Conservation (phyloP, 2,888 invertebrate species). For the Portevinia maculata region DNA sequence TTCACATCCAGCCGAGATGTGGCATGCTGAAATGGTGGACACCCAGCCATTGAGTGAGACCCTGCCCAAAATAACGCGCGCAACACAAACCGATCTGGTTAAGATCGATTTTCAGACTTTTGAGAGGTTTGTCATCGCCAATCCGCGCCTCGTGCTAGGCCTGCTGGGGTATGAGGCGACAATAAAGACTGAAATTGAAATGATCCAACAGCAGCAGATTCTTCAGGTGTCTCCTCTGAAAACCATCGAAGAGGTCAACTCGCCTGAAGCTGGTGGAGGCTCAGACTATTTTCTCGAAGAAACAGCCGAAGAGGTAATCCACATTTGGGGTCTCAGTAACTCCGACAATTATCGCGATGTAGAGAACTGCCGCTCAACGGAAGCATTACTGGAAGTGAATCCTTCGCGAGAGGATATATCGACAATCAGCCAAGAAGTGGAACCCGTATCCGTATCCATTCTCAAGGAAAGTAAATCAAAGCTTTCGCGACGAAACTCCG, state of each 20-base stretch:
- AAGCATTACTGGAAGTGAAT: conserved; percentile 77
- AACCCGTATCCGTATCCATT: conserved; percentile 51
- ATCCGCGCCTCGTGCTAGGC: conserved; percentile 89
- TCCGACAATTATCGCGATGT: conserved; percentile 78
- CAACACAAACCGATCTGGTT: conserved; percentile 81
- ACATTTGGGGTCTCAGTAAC: conserved; percentile 78
- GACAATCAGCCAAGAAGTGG: conserved; percentile 67
- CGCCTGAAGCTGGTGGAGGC: conserved; percentile 77
- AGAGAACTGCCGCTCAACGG: conserved; percentile 80
- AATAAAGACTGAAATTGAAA: conserved; percentile 81
- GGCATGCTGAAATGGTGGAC: conserved; percentile 86
- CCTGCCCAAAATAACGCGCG: conserved; percentile 75
- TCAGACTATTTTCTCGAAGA: conserved; percentile 77
- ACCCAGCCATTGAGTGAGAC: conserved; percentile 19
- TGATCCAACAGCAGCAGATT: conserved; percentile 81
- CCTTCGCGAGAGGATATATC: conserved; percentile 63
- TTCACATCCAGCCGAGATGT: conserved; percentile 93
- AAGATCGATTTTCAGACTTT: conserved; percentile 81
- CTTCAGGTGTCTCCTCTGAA: conserved; percentile 80
- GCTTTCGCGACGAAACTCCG: conserved; percentile 63
- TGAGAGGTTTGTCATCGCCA: conserved; percentile 86
- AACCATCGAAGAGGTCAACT: conserved; percentile 81
- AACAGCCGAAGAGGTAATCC: conserved; percentile 75
- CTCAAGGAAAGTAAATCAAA: conserved; percentile 64
- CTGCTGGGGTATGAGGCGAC: conserved; percentile 89